Evolutionary conservation across 2,888 invertebrate genomes (phyloP), one percentile per base, ranked within the genome.

Genomic region (Thymelicus acteon): DNA sequence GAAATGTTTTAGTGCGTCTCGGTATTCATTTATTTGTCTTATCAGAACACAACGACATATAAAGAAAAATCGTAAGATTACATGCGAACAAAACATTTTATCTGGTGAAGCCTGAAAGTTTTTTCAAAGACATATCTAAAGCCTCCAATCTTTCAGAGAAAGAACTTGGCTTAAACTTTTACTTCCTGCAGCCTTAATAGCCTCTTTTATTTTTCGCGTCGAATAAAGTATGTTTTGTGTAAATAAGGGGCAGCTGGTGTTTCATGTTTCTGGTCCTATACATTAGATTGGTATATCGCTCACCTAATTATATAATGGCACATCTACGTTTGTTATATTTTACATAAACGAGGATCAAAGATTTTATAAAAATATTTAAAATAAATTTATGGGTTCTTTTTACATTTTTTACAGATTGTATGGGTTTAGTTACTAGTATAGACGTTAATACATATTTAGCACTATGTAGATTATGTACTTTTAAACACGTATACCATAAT

Each of bases 1-100:
- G 15, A 65, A 67, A 60, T 60, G 49, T 60, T 37, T 58, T 3
- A 44, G 39, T 58, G 7, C 58, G 58, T 24, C 24, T 52, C n/a
- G 1, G 37, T 40, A 10, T 60, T 60, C 62, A 47, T 63, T 58
- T 54, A 37, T 71, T 60, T 52, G 5, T 77, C 80, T 85, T 89
- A 90, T 89, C 90, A 19, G 19, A 19, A 19, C 0, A 81, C 78
- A 77, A 79, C 77, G 75, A 91, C 88, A 90, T 90, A 90, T 90
- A 88, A 89, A 87, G 83, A 74, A 80, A 86, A 86, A 85, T 87
- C 85, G 82, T 75, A 78, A 89, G 89, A 90, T 91, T 90, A 90
- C 88, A 86, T 79, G 83, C 83, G 85, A 83, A 85, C 85, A 81
- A 87, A 90, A 89, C 89, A 89, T 89, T 89, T 91, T 90, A 91